Base-by-base conservation (phyloP, 1,140 invertebrate species). In the Microplitis demolitor region DNA sequence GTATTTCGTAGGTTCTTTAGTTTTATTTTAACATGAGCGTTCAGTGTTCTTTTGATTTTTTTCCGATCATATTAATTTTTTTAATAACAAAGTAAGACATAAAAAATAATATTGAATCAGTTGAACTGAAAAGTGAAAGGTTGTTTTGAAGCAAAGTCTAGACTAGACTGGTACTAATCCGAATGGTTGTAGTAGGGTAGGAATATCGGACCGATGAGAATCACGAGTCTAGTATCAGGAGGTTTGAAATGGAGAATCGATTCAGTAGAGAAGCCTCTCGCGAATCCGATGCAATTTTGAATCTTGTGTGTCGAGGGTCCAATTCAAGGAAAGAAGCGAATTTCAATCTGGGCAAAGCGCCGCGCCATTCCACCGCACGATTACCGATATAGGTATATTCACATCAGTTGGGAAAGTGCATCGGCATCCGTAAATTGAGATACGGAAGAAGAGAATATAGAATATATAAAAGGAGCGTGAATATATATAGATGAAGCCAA, bases 221-320 rank as follows among this genome's bases (percentile, higher is more conserved):
- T 45, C 39, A 45, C 39, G 39, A 45, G 39, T 45, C 5, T 8
- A 45, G 39, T 45, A 45, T 45, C 39, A 45, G 39, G 39, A 45
- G 39, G 11, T 45, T 45, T 11, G 53, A 61, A 61, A 61, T 61
- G 31, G 16, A 31, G 31, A 63, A 63, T 37, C 35, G 61, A 63
- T 63, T 63, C 13, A 34, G 33, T 35, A 14, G 34, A 45, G 63
- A 66, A 51, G 63, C 50, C 61, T n/a, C 61, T 31, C 37, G 63
- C 63, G 39, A 31, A 51, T 53, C 50, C 14, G 63, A 66, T 66
- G 37, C 37, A 66, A 66, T 66, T 66, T 66, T 66, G 50, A 66
- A 33, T 64, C 33, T 66, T 53, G 9, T 33, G 58, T 53, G 63
- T 66, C 63, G 63, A 50, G 34, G 63, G 63, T 66, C 63, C 63